phyloP scores from a whole-genome alignment of 2,113 vertebrate genomes.

The Mesembrinibis cayennensis region DNA sequence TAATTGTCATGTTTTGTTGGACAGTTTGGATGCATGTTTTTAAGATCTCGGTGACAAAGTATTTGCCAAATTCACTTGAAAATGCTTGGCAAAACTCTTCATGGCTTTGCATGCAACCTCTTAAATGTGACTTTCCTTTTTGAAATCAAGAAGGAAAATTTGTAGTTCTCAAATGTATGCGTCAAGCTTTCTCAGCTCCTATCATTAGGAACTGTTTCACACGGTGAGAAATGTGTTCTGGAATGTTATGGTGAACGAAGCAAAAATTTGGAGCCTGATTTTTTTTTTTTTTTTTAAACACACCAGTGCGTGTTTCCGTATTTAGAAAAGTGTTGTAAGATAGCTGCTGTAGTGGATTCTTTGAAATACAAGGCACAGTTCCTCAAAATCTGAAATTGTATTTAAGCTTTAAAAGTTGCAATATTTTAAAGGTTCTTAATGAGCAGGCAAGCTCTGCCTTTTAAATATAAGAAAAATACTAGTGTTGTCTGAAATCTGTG shows the following conservation, averaged over 20 bases:
- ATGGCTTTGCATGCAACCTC: neutral
- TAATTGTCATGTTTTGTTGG: neutral
- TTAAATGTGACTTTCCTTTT: neutral
- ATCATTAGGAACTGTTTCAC: neutral
- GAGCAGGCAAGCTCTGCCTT: neutral
- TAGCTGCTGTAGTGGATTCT: neutral
- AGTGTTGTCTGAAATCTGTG: neutral
- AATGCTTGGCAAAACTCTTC: neutral
- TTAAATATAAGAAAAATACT: neutral
- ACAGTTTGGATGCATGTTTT: neutral
- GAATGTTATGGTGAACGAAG: neutral
- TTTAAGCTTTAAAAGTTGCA: neutral
- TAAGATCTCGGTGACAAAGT: neutral
- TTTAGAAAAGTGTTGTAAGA: neutral
- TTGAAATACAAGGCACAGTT: neutral
- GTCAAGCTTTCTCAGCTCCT: neutral
- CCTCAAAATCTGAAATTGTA: neutral
- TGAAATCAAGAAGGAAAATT: neutral
- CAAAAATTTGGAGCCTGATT: neutral
- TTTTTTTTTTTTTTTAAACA: neutral
- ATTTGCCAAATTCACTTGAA: neutral
- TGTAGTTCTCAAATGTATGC: neutral
- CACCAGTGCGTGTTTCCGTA: rapidly evolving
- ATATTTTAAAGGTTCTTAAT: neutral
- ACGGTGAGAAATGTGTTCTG: neutral